These are phyloP conservation scores for Plebejus argus DNA, from an alignment of 2,888 invertebrate genomes.

Conservation along the genomic window DNA sequence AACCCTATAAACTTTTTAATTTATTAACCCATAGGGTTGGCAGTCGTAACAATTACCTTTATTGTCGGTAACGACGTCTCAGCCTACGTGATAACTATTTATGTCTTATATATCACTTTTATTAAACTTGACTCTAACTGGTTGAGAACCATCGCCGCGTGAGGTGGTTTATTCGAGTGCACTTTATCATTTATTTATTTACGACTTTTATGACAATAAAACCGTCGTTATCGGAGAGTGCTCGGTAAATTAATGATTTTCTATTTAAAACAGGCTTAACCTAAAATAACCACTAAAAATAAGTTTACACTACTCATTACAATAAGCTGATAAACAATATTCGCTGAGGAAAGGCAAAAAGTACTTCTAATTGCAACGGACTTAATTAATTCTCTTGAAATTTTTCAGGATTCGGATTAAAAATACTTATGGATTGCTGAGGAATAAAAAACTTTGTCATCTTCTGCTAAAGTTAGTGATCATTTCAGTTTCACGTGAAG, in stretches of 20 bases:
- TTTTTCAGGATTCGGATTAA: too few relatives aligned
- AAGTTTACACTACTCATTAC: background rate
- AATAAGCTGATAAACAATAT: background rate
- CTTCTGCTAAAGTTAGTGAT: background rate
- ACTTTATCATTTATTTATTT: slow-evolving; percentile 30
- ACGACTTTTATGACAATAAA: slow-evolving; percentile 23
- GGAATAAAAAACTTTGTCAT: too few relatives aligned
- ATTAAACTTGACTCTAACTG: slow-evolving; percentile 42
- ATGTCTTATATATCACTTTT: slow-evolving; percentile 68
- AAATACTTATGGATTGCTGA: too few relatives aligned
- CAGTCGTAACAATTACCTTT: slow-evolving; percentile 80
- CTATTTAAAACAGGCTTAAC: background rate
- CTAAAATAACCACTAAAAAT: background rate
- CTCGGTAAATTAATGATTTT: background rate
- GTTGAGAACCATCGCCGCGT: slow-evolving; percentile 26
- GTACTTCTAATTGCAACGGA: background rate
- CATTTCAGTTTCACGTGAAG: background rate
- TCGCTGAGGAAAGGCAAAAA: background rate
- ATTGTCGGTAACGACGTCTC: slow-evolving; percentile 79
- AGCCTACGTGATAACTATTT: slow-evolving; percentile 79
- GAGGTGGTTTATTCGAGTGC: slow-evolving; percentile 28
- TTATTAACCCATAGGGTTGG: slow-evolving; percentile 77
- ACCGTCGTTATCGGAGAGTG: slow-evolving; percentile 1
- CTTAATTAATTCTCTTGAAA: too few relatives aligned
- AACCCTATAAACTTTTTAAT: slow-evolving; percentile 75